phyloP scores from a whole-genome alignment of 2,113 vertebrate genomes.

The Lucifuga dentata region DNA sequence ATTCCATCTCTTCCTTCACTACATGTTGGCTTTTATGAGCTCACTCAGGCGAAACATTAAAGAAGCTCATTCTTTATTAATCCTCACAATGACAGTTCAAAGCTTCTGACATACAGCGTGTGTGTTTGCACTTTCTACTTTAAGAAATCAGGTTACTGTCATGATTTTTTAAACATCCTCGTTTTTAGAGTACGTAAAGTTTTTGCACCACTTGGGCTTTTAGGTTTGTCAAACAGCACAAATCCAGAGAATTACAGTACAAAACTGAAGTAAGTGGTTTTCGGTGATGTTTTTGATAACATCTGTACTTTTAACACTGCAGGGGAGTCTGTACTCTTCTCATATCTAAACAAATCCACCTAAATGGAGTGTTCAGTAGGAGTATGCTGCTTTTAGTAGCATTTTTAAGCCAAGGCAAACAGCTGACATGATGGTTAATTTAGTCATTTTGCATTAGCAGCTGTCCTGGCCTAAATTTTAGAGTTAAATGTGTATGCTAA shows the following conservation, averaged over 20 bases:
- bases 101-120: constrained; percentile 62
- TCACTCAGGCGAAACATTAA: constrained; percentile 81
- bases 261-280: constrained; percentile 28
- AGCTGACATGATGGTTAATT: constrained; percentile 24
- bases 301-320: constrained; percentile 21
- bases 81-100: constrained; percentile 80
- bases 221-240: constrained; percentile 50
- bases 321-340: constrained; percentile 42
- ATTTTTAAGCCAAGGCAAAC: constrained; percentile 31
- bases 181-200: constrained; percentile 31
- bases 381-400: constrained; percentile 10
- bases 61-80: constrained; percentile 85
- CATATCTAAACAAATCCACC: constrained; percentile 47
- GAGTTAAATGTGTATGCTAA: constrained; percentile 31
- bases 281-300: constrained; percentile 26
- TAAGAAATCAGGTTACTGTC: constrained; percentile 71
- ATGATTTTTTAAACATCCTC: constrained; percentile 68
- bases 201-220: constrained; percentile 52
- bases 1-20: constrained; percentile 72
- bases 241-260: constrained; percentile 31
- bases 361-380: constrained; percentile 45
- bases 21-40: constrained; percentile 80
- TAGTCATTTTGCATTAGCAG: constrained; percentile 27
- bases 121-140: constrained; percentile 64
- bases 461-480: constrained; percentile 28